Conservation (phyloP, 2,888 invertebrate genomes). For the Agriopis aurantiaria region DNA sequence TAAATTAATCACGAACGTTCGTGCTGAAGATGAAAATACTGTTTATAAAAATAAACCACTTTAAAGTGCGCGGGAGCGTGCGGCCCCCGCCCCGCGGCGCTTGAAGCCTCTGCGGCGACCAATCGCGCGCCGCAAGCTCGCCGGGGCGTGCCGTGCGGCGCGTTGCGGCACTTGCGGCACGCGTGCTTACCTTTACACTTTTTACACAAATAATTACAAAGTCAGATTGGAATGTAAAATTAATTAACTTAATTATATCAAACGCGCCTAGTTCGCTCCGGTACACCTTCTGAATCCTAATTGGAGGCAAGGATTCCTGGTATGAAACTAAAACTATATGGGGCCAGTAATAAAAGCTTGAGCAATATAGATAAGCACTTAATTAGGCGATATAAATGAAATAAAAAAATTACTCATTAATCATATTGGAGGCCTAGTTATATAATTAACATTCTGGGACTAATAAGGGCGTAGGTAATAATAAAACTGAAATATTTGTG, state of each 20-base stretch:
- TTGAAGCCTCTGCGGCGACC: constrained; percentile 54
- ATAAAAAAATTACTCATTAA: constrained; percentile 25
- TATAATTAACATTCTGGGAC: constrained; percentile 24
- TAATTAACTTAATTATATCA: constrained; percentile 74
- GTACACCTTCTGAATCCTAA: constrained; percentile 55
- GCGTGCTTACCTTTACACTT: constrained; percentile 47
- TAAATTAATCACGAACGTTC: constrained; percentile 79
- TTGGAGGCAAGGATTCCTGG: constrained; percentile 46
- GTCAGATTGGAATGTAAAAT: constrained; percentile 66
- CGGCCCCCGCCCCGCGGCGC: constrained; percentile 55
- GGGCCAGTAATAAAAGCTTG: constrained; percentile 25
- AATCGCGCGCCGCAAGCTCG: constrained; percentile 55
- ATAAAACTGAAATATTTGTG: constrained; percentile 18
- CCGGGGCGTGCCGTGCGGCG: constrained; percentile 58
- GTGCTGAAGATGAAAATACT: constrained; percentile 65
- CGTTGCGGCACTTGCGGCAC: constrained; percentile 16
- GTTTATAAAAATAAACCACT: constrained; percentile 56
- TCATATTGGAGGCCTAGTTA: constrained; percentile 12
- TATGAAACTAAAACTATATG: constrained; percentile 28
- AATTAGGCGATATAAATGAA: constrained; percentile 18
- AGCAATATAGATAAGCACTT: constrained; percentile 25
- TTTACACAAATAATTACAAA: constrained; percentile 68
- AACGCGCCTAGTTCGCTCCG: constrained; percentile 52
- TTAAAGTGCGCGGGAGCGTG: constrained; percentile 54
- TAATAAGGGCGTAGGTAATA: constrained; percentile 17